Percentiles rank a stretch among this genome's conserved stretches.
phyloP scores from a whole-genome alignment of 53 echinoderm and acorn worm genomes.

The Temnopleurus reevesii region DNA sequence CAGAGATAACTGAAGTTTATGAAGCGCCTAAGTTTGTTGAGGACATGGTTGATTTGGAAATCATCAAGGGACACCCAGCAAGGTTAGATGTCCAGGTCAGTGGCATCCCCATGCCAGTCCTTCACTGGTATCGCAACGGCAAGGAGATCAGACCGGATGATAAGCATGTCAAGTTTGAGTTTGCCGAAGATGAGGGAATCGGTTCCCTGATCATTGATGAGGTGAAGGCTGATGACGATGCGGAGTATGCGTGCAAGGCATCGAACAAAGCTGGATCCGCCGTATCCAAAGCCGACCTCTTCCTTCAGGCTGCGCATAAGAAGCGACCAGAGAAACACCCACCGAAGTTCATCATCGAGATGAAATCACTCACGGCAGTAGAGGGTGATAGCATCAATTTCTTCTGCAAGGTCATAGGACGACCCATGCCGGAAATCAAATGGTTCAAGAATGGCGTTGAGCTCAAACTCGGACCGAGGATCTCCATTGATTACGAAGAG shows the following conservation, averaged over 20 bases:
- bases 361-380: constrained; percentile 62
- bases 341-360: constrained; percentile 76
- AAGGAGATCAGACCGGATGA: constrained; percentile 80
- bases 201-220: constrained; percentile 89
- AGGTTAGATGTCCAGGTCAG: constrained; percentile 96
- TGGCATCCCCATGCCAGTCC: constrained; percentile 81
- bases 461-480: constrained; percentile 69
- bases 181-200: constrained; percentile 83
- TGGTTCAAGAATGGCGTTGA: constrained; percentile 89
- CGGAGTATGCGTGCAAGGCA: constrained; percentile 94
- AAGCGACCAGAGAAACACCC: constrained; percentile 76
- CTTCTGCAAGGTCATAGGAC: constrained; percentile 80
- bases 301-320: constrained; percentile 84
- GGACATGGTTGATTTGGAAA: constrained; percentile 97
- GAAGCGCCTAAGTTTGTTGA: constrained; percentile 97
- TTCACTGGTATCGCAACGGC: constrained; percentile 88
- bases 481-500: constrained; percentile 84
- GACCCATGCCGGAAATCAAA: constrained; percentile 86
- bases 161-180: constrained; percentile 79
- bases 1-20: constrained; percentile 48
- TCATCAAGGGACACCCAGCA: constrained; percentile 90
- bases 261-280: constrained; percentile 91
- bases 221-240: constrained; percentile 79
- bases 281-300: constrained; percentile 89
- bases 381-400: constrained; percentile 93